Evolutionary conservation across 2,888 invertebrate species (phyloP), one percentile per base, ranked within the genome.

Genomic region (Germaria angustata): DNA sequence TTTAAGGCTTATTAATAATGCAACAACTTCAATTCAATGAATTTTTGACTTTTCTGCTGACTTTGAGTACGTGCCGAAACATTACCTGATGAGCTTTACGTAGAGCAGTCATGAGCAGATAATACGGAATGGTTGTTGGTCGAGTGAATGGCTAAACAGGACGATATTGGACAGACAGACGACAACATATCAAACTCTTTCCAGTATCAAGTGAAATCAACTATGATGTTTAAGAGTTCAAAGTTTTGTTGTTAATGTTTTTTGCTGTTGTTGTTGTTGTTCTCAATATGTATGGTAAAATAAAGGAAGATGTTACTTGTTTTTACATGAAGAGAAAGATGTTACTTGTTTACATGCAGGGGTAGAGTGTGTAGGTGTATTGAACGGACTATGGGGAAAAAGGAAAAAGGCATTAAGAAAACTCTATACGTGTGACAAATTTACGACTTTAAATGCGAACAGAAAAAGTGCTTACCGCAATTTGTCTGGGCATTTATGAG

Each of bases 391-490:
- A 4, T 11, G 17, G 13, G 20, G 22, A n/a, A 32, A 22, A 63
- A 46, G 28, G 6, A 28, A 28, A 6, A 5, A 3, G 28, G 28
- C 36, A 39, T 20, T 44, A 68, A 34, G 68, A 53, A 44, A 57
- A 20, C 8, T 36, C 15, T 4, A 78, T 84, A 84, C 75, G 81
- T 84, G 81, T 78, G 73, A 81, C 77, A 84, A 81, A 84, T 84
- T 84, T 88, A 88, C 89, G 89, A 88, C 88, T 87, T 86, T 75
- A 81, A 84, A 76, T 71, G 63, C 59, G 75, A 49, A 82, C 79
- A 82, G 75, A 66, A 79, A 81, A 82, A 82, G 79, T 79, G 66
- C 79, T 82, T 76, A 82, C 82, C 82, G 66, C 79, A 82, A 82
- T 82, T 82, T 82, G 79, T 82, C 82, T 82, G 79, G 82, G 66